Base-by-base conservation (phyloP, 2,888 invertebrate species). In the Maniola hyperantus region DNA sequence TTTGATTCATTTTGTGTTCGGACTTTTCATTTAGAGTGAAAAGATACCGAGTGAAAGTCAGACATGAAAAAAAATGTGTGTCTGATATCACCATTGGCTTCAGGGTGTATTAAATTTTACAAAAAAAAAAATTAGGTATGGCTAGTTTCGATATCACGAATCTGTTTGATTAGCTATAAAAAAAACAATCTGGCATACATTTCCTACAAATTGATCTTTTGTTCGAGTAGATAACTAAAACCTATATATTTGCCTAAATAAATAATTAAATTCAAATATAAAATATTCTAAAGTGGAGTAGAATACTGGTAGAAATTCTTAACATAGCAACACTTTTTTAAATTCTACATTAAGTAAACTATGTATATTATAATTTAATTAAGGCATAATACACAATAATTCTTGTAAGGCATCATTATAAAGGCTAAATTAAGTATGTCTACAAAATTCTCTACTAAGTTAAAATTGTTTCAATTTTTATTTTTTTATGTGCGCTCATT, bases 271-370 rank as follows among this genome's bases (percentile, higher is more conserved):
- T 42, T 59, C 46, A 33, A 33, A 8, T 46, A 10, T 59, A 33
- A 44, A 59, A 46, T 39, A 57, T 42, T 59, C 46, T 59, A 42
- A 58, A 44, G 33, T 33, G 33, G 59, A 48, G 48, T 48, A 59
- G 2, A 59, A 59, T 59, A 59, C 59, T 59, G 59, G 26, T 59
- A 46, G 15, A 48, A 59, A 59, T 34, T 59, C 34, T 59, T 59
- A 59, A 34, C 11, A 15, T 59, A 34, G 34, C 46, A 26, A 26
- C 13, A 59, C 20, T 57, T 20, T 48, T 34, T 34, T 34, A 48
- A 48, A 48, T 34, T 46, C 44, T 58, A 46, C 8, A 42, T 46
- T 59, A 59, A 48, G 50, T 51, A 11, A 11, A 20, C 20, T 26
- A 18, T 11, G 5, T 18, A 13, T 51, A 51, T 26, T 51, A 6